Base-by-base conservation (phyloP, 2,113 vertebrate genomes). In the Embiotoca jacksoni region DNA sequence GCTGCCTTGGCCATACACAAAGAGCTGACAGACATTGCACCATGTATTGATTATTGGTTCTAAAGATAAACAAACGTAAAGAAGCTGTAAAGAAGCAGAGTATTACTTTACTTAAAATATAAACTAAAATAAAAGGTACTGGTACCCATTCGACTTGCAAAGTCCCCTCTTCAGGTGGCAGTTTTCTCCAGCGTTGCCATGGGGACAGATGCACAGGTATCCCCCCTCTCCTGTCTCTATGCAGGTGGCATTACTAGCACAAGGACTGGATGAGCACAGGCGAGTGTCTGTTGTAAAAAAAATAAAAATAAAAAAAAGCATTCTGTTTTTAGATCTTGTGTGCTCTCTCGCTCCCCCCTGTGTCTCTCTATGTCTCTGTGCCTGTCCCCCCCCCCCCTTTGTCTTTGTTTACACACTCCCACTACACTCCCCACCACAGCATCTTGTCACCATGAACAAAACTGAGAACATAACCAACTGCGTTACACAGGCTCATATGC, bases 231-330 rank as follows among this genome's bases (percentile, higher is more conserved):
- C 95, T 0, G 95, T 95, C 88, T 97, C 94, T 68, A 96, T 92
- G 75, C 98, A 99, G 0, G 95, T 97, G 44, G 97, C 95, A 9
- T 98, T 97, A 68, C 95, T 95, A 52, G 87, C 92, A 32, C 98
- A 99, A 39, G 97, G 96, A 49, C 90, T 86, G 2, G 94, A 93
- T 59, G 95, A 92, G 81, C 98, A 99, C 9, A 93, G 93, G 7
- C 95, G 95, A 62, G 91, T 90, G 52, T 96, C 98, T 99, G 90
- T 69, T 71, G 75, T 37, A 23, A 44, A 67, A 52, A 59, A 44
- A 47, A 47, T 65, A 44, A 31, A 80, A 70, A 54, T 65, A 44
- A 31, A 80, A 70, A 54, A 39, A 70, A 30, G 13, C 13, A 71
- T 64, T 76, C 70, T 71, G 49, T 75, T 84, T 90, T 81, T 84